Conservation (phyloP, 2,113 vertebrate species). For the Origma solitaria region DNA sequence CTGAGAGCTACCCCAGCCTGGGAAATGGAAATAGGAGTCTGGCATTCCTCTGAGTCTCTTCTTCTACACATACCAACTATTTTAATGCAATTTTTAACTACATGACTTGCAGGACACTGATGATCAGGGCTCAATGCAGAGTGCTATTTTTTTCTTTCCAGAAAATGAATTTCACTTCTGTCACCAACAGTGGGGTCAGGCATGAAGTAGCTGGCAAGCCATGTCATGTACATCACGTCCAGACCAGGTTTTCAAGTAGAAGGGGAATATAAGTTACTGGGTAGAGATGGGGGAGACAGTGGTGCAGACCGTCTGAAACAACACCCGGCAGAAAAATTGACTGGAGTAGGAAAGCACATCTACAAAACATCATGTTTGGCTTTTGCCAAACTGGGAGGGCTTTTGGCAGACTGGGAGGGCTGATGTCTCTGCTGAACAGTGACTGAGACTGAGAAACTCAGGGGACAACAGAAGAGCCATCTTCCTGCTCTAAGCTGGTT, state of each 20-base stretch:
- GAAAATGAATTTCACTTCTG: not conserved
- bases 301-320: not conserved
- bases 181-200: not conserved
- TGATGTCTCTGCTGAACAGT: not conserved
- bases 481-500: not conserved
- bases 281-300: not conserved
- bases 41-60: not conserved
- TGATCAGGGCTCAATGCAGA: not conserved
- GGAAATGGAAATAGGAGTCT: not conserved
- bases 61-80: not conserved
- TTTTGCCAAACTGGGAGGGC: not conserved
- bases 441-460: not conserved
- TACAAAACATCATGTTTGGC: not conserved
- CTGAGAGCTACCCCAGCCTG: not conserved
- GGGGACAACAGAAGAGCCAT: not conserved
- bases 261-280: not conserved
- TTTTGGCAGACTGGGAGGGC: not conserved
- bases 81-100: not conserved
- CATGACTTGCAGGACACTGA: not conserved
- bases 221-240: accelerated
- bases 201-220: not conserved
- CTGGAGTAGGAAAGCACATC: not conserved
- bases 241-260: not conserved
- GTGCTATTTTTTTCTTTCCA: not conserved
- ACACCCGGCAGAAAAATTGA: not conserved